These are phyloP conservation scores for Eueremaeus valkanovi DNA, from an alignment of 2,888 invertebrate species.

Conservation along the genomic window DNA sequence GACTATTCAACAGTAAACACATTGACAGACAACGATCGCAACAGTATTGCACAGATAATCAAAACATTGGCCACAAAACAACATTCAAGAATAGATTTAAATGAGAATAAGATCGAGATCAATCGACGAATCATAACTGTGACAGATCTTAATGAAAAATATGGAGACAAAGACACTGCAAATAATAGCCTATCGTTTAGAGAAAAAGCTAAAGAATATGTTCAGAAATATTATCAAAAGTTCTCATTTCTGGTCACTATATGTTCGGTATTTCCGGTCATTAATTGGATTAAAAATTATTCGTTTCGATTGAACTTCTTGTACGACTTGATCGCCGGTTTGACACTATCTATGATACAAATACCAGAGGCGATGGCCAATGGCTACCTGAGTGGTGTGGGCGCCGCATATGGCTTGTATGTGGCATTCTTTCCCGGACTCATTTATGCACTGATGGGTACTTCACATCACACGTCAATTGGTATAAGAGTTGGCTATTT, in stretches of 20 bases:
- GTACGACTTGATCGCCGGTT: slow-evolving; percentile 72
- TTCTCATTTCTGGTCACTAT: neutral
- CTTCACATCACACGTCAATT: slow-evolving; percentile 80
- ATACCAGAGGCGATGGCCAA: slow-evolving; percentile 74
- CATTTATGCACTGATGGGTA: slow-evolving; percentile 77
- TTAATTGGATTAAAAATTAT: slow-evolving; percentile 47
- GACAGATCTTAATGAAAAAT: neutral
- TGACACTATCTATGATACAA: slow-evolving; percentile 85
- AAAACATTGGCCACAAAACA: neutral
- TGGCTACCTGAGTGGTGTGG: slow-evolving; percentile 55
- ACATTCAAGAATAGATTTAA: neutral
- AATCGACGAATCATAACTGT: neutral
- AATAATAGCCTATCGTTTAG: neutral
- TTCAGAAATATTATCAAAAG: neutral
- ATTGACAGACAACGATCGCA: too few species aligned
- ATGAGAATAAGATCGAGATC: neutral
- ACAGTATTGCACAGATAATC: neutral
- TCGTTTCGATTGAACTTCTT: slow-evolving; percentile 57
- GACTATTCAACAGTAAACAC: neutral
- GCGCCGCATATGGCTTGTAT: slow-evolving; percentile 61
- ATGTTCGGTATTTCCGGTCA: slow-evolving; percentile 45
- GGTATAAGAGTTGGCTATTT: slow-evolving; percentile 57
- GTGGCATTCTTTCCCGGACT: slow-evolving; percentile 89
- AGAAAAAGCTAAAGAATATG: neutral
- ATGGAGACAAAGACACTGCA: neutral